These are phyloP conservation scores for Craseonycteris thonglongyai DNA, from an alignment of 2,113 vertebrate genomes.

Conservation along the genomic window DNA sequence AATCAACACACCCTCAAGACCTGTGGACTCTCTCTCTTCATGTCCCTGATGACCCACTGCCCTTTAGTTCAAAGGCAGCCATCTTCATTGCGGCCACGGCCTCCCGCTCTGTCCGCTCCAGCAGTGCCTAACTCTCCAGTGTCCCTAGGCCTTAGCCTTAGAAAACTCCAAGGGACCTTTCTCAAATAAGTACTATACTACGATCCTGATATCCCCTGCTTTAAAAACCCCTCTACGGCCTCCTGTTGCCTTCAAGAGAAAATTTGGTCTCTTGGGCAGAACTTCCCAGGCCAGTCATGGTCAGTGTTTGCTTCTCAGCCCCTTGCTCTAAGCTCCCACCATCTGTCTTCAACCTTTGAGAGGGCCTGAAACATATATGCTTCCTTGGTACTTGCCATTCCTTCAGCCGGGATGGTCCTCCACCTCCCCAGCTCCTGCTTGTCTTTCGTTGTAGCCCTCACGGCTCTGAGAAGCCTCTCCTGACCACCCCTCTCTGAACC, in stretches of 20 bases:
- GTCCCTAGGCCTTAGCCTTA: background rate
- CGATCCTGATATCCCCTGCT: background rate
- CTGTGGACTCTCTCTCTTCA: background rate
- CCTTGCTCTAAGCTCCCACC: accelerated
- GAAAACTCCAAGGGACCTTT: background rate
- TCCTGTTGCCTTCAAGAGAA: background rate
- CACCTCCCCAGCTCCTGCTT: background rate
- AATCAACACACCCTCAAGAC: background rate
- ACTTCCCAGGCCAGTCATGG: background rate
- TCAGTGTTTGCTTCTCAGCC: background rate
- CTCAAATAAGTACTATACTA: background rate
- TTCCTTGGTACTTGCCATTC: background rate
- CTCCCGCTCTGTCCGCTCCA: background rate
- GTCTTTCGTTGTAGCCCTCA: background rate
- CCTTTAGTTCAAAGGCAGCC: background rate
- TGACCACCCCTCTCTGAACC: background rate
- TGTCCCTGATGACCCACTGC: background rate
- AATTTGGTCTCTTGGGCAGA: background rate
- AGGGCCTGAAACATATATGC: background rate
- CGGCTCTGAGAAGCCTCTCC: background rate
- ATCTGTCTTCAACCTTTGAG: background rate
- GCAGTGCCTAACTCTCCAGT: background rate
- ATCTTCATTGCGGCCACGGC: background rate
- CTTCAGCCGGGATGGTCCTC: background rate
- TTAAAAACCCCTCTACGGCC: background rate